Evolutionary conservation across 30 jellyfish, hydroid and myxozoan species (phyloP).

Genomic region (Rhopilema esculentum): DNA sequence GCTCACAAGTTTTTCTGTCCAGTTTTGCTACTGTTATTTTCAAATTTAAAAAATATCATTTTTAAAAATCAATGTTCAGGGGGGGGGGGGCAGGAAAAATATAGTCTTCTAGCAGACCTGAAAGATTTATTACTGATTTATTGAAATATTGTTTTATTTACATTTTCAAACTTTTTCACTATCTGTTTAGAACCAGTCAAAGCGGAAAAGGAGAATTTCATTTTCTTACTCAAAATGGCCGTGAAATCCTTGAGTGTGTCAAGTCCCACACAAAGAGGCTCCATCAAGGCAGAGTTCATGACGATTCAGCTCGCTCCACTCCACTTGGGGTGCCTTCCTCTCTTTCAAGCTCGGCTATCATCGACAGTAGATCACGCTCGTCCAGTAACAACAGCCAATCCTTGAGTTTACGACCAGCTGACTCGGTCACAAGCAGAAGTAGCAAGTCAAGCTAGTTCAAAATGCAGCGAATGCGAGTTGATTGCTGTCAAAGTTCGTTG

Average conservation of each 20-base stretch:
- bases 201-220: slow-evolving; percentile 90
- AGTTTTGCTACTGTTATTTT: no score
- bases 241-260: slow-evolving; percentile 89
- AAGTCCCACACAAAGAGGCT: slow-evolving; percentile 82
- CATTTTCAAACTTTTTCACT: no score
- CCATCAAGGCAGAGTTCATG: slow-evolving; percentile 81
- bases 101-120: no score
- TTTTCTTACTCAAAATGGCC: slow-evolving; percentile 90
- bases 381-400: slow-evolving; percentile 83
- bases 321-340: slow-evolving; percentile 79
- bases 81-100: no score
- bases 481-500: background rate
- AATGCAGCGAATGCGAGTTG: background rate
- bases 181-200: slow-evolving; percentile 75
- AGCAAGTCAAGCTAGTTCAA: slow-evolving; percentile 38
- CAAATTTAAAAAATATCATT: no score
- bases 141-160: no score
- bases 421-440: slow-evolving; percentile 63
- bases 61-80: no score
- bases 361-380: slow-evolving; percentile 91
- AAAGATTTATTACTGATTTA: no score
- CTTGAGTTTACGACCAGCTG: slow-evolving; percentile 70
- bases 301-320: slow-evolving; percentile 91
- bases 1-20: no score
- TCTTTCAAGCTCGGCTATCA: slow-evolving; percentile 69